Evolutionary conservation across 1,140 invertebrate species (phyloP), one percentile per base, ranked within the genome.

Genomic region (Steinernema khuongi): DNA sequence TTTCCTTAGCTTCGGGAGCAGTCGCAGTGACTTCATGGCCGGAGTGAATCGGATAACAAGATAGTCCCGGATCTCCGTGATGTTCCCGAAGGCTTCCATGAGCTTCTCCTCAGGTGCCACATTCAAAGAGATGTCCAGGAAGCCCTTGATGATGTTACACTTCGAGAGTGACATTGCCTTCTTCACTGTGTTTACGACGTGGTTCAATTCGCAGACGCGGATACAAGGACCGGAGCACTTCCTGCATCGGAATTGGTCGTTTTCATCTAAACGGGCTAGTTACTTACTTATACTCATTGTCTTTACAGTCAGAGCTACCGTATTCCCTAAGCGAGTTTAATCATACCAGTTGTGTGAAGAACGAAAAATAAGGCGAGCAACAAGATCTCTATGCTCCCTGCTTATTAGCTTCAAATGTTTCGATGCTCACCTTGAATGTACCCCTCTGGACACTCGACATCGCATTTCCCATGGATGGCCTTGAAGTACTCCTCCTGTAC

Each of bases 1-100:
- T 7, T 87, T 81, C 67, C 87, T 86, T 0, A 96, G 87, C 74
- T 89, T 92, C 80, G 90, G 91, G 18, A 97, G 88, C 85, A 96
- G 96, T 82, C 91, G 90, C 18, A 97, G 86, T 1, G 93, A 93
- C 4, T 92, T 88, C 0, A 97, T 83, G 0, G 91, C 90, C 82
- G 90, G 91, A 17, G 92, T 92, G 1, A 92, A 89, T 17, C 90
- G 89, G 4, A 97, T 89, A 83, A 92, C 92, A 30, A 97, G 86
- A 76, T 89, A 74, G 0, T 91, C 90, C 31, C 89, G 87, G 33
- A 97, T 93, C 78, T 90, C 90, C 74, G 91, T 89, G 36, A 97
- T 91, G 67, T 88, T 88, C n/a, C 89, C 90, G 43, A 96, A 85
- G 74, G 90, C 90, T 22, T 90, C 87, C 80, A 92, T 91, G 36